Evolutionary conservation across 2,888 invertebrate genomes (phyloP).

Genomic region (Corythucha ciliata): DNA sequence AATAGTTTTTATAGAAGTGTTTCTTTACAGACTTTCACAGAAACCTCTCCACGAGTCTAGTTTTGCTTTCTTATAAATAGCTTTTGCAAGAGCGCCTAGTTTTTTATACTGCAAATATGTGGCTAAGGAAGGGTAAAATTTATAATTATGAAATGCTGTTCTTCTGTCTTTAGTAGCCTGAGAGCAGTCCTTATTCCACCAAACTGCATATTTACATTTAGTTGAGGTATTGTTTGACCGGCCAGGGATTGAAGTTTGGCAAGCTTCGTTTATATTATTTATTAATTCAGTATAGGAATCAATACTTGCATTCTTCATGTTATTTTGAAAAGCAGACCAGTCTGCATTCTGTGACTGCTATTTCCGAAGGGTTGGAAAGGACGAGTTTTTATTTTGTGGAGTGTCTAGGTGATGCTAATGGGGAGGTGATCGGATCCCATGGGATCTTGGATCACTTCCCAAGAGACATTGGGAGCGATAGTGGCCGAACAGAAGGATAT

Average conservation of each 20-base stretch:
- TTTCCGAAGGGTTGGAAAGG: neutral
- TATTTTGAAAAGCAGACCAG: too few species aligned
- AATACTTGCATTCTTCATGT: too few species aligned
- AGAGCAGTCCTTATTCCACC: conserved; percentile 9
- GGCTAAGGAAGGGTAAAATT: neutral
- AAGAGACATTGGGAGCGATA: neutral
- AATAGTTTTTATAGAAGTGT: neutral
- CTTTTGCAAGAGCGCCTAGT: neutral
- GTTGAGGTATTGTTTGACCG: too few species aligned
- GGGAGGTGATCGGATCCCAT: conserved; percentile 13
- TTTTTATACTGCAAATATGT: neutral
- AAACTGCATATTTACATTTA: too few species aligned
- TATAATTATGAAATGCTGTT: neutral
- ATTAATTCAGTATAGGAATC: too few species aligned
- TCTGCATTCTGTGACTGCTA: neutral
- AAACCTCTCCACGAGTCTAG: conserved; percentile 1
- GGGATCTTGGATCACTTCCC: conserved; percentile 2
- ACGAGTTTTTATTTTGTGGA: neutral
- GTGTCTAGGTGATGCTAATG: neutral
- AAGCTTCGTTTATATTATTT: too few species aligned
- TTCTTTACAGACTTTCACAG: neutral
- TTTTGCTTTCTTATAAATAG: conserved; percentile 1
- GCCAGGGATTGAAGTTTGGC: too few species aligned
- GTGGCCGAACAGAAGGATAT: neutral
- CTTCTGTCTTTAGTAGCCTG: neutral